Evolutionary conservation across 2,797 vertebrate genomes (phyloP).

Genomic region (Crocodylus rhombifer): DNA sequence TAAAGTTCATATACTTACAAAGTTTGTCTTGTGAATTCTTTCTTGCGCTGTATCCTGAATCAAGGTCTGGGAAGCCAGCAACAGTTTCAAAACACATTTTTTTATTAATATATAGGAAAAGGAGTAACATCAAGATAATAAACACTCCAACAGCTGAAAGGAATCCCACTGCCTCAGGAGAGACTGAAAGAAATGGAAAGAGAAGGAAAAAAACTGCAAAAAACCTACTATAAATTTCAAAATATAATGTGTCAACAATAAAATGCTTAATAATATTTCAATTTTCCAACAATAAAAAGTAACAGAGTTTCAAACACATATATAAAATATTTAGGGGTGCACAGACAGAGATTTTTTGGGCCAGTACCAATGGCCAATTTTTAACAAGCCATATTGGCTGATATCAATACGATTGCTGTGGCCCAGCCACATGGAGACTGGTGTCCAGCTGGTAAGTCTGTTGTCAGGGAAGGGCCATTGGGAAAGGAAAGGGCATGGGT

Average conservation of each 20-base stretch:
- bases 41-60: conserved; percentile 88
- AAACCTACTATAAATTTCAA: not conserved
- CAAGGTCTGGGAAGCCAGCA: conserved; percentile 91
- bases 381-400: no score
- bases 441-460: no score
- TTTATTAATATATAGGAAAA: conserved; percentile 98
- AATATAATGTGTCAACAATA: not conserved
- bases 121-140: conserved; percentile 93
- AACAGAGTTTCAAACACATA: not conserved
- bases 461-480: no score
- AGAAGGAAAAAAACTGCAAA: conserved; percentile 56
- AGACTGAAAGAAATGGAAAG: conserved; percentile 86
- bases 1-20: conserved; percentile 78
- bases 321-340: not conserved
- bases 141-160: conserved; percentile 94
- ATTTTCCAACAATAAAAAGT: not conserved
- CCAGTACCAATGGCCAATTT: no score
- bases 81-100: conserved; percentile 93
- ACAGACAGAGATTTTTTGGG: no score
- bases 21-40: conserved; percentile 88
- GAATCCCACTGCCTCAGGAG: conserved; percentile 96
- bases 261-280: not conserved
- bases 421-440: no score
- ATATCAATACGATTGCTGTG: no score
- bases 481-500: no score